Conservation (phyloP, 2,797 vertebrate species). For the Linurgus olivaceus region DNA sequence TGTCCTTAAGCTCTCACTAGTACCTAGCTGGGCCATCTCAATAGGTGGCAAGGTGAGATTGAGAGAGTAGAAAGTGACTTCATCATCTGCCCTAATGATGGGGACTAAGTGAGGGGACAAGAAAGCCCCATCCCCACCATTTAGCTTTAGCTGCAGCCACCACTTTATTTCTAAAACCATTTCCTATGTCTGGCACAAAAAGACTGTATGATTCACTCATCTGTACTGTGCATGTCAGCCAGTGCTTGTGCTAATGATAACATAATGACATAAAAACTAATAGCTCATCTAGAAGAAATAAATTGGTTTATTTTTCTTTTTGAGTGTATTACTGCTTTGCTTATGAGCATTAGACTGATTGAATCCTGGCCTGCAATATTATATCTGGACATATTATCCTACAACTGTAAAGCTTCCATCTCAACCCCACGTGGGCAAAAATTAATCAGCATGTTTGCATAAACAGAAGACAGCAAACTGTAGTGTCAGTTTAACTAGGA, state of each 20-base stretch:
- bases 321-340: background rate
- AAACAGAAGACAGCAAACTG: background rate
- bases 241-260: background rate
- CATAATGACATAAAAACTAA: background rate
- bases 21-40: background rate
- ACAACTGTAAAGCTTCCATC: background rate
- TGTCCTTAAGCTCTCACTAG: background rate
- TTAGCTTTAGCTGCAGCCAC: background rate
- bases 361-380: background rate
- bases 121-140: background rate
- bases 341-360: background rate
- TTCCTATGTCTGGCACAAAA: background rate
- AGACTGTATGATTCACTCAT: fast-evolving
- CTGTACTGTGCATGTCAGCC: background rate
- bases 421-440: background rate
- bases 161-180: background rate
- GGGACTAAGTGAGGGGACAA: background rate
- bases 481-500: background rate
- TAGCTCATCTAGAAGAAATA: background rate
- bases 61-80: background rate
- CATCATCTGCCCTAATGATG: background rate
- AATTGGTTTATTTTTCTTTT: background rate
- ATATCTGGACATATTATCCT: background rate
- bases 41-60: background rate
- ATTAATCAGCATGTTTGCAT: background rate